Evolutionary conservation across 2,888 invertebrate species (phyloP).

Genomic region (Himalopsyche anomala): DNA sequence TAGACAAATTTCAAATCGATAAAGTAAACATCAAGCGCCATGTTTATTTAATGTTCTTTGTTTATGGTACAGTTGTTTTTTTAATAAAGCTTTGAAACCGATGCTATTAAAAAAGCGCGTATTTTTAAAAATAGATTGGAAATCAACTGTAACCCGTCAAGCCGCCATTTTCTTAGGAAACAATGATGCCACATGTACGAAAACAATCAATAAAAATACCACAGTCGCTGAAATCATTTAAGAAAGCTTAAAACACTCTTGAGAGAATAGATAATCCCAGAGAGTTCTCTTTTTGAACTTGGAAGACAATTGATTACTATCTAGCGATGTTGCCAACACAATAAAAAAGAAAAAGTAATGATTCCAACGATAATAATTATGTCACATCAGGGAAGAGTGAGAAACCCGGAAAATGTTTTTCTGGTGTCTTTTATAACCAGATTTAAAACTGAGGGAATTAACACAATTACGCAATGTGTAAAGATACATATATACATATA

Average conservation of each 20-base stretch:
- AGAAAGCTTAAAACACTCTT: not conserved
- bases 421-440: not conserved
- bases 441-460: not conserved
- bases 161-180: slow-evolving; percentile 10
- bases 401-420: not conserved
- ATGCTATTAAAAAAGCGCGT: slow-evolving; percentile 8
- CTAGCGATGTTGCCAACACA: not conserved
- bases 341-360: not conserved
- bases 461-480: too few species aligned
- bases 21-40: not conserved
- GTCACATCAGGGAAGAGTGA: not conserved
- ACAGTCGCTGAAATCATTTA: not conserved
- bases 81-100: slow-evolving; percentile 30
- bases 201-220: slow-evolving; percentile 26
- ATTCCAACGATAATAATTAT: not conserved
- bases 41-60: slow-evolving; percentile 26
- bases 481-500: too few species aligned
- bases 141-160: slow-evolving; percentile 2
- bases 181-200: slow-evolving; percentile 26
- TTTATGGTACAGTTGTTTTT: slow-evolving; percentile 25
- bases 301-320: slow-evolving; percentile 1
- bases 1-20: slow-evolving; percentile 23
- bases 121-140: slow-evolving; percentile 21
- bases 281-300: not conserved
- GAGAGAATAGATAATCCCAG: not conserved